Evolutionary conservation across 2,888 invertebrate species (phyloP), one percentile per base, ranked within the genome.

Genomic region (Agrochola macilenta): DNA sequence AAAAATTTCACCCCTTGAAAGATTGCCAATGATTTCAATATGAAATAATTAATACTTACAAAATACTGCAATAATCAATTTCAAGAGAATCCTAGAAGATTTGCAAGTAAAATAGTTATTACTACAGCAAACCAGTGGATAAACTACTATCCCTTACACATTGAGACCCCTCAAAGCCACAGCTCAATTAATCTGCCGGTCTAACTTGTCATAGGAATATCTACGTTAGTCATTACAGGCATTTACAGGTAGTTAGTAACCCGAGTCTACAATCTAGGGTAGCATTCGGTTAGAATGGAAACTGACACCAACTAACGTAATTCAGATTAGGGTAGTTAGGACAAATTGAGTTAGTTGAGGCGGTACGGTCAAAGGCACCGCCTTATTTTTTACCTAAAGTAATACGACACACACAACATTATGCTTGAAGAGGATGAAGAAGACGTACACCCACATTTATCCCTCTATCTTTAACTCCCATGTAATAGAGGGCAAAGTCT

Each of bases 201-300:
- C 3, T 17, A n/a, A 17, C 23, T 61, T 61, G 43, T 52, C 76
- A 76, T 23, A 9, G 2, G 9, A 43, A 46, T 63, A 65, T 64
- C 35, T 35, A 77, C 23, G 54, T 78, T 8, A 23, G 78, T 17
- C 23, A 65, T 76, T 66, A 78, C 39, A 30, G 11, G 54, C 9
- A 69, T 35, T 69, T 52, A 69, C n/a, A 54, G 77, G 26, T 35
- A 35, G 76, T 76, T 57, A 78, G 54, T 39, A n/a, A 39, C 26
- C 46, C 17, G 8, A 49, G 2, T 8, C 26, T 4, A 23, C 66
- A 64, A 64, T 26, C 23, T 23, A 58, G 26, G 26, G 26, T 39
- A 65, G 23, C 46, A 17, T 78, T 49, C 23, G 26, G 57, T 57
- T 76, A 78, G 46, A 58, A 65, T 66, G 46, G 46, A 58, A 78